Percentiles rank a stretch among this genome's conserved stretches.
Evolutionary conservation across 2,888 invertebrate species (phyloP).

Genomic region (Aleiodes leptofemur): DNA sequence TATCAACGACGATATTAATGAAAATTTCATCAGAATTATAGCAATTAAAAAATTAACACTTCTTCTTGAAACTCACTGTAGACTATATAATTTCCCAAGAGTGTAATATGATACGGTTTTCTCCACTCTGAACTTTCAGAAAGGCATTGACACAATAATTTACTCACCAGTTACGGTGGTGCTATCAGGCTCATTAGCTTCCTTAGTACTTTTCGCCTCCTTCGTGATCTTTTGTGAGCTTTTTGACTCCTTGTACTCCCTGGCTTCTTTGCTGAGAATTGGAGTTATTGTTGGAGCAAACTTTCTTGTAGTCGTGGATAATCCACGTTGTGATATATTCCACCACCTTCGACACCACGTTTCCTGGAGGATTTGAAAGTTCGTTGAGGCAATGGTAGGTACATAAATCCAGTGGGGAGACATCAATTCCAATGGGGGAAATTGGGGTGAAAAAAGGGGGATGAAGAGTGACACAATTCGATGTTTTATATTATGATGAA

Average conservation of each 20-base stretch:
- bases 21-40: neutral
- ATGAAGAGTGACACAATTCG: too few relatives aligned
- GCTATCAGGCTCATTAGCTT: constrained; percentile 51
- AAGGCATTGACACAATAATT: constrained; percentile 24
- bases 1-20: neutral
- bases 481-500: too few relatives aligned
- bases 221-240: constrained; percentile 51
- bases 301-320: constrained; percentile 62
- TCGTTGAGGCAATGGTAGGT: neutral
- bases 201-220: constrained; percentile 53
- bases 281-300: constrained; percentile 68
- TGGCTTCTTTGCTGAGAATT: constrained; percentile 63
- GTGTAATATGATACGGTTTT: constrained; percentile 1
- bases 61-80: neutral
- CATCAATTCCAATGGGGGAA: too few relatives aligned
- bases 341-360: constrained; percentile 82
- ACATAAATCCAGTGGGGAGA: neutral
- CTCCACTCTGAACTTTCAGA: neutral
- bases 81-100: neutral
- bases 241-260: constrained; percentile 54
- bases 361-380: constrained; percentile 74
- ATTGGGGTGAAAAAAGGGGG: too few relatives aligned
- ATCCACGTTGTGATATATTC: constrained; percentile 68
- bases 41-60: neutral
- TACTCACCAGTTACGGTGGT: constrained; percentile 52